phyloP scores from a whole-genome alignment of 2,888 invertebrate species.

The Drosophila anceps region DNA sequence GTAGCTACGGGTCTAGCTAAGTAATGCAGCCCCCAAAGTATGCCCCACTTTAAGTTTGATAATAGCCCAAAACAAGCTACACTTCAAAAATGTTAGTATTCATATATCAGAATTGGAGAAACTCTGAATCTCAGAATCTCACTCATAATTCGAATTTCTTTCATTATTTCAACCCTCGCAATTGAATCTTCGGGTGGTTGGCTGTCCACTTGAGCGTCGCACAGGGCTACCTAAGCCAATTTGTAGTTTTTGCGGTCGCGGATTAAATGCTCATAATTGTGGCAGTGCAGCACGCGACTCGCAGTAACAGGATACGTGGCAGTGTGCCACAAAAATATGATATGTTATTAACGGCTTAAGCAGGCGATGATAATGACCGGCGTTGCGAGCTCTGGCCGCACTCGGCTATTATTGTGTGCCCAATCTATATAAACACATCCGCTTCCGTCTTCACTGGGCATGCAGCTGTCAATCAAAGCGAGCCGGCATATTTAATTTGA shows the following conservation, averaged over 20 bases:
- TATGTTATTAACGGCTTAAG: conserved; percentile 73
- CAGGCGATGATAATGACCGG: conserved; percentile 35
- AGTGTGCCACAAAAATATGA: conserved; percentile 59
- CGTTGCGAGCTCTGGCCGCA: neutral
- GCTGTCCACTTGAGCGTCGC: conserved; percentile 61
- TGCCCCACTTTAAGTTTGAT: too few relatives aligned
- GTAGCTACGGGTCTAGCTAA: neutral
- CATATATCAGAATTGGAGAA: neutral
- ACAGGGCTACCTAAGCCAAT: conserved; percentile 53
- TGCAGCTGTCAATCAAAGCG: conserved; percentile 70
- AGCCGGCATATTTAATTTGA: conserved; percentile 60
- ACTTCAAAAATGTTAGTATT: neutral
- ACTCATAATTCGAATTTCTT: neutral
- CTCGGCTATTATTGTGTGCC: conserved; percentile 41
- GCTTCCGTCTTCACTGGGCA: conserved; percentile 52
- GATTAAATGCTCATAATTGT: conserved; percentile 83
- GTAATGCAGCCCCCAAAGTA: neutral
- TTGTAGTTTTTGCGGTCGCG: conserved; percentile 74
- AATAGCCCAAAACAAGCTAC: neutral
- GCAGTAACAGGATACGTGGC: conserved; percentile 62
- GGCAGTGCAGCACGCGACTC: conserved; percentile 60
- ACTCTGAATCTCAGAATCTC: neutral
- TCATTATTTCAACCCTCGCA: conserved; percentile 36
- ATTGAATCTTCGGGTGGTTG: conserved; percentile 3
- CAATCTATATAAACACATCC: conserved; percentile 63